phyloP scores from a whole-genome alignment of 2,797 vertebrate species.

The Rhinophrynus dorsalis region DNA sequence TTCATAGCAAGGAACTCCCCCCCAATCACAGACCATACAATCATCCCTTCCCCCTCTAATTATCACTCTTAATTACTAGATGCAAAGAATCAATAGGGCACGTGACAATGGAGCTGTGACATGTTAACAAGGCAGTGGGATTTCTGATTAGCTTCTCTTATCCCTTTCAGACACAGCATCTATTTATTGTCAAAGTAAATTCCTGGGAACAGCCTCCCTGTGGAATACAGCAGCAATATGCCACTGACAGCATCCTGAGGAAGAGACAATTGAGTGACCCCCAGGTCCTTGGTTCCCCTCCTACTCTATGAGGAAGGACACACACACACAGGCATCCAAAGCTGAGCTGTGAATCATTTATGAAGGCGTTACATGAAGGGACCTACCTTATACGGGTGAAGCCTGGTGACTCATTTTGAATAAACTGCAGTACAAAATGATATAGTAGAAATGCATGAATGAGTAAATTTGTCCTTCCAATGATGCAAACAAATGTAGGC shows the following conservation, averaged over 20 bases:
- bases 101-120: background rate
- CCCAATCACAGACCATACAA: background rate
- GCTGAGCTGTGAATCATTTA: background rate
- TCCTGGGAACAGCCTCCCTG: background rate
- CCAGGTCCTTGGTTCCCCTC: background rate
- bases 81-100: background rate
- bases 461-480: background rate
- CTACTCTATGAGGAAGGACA: background rate
- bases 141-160: background rate
- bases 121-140: background rate
- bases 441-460: background rate
- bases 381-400: background rate
- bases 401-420: background rate
- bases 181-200: background rate
- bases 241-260: background rate
- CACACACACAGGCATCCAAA: background rate
- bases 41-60: slow-evolving; percentile 3
- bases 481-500: background rate
- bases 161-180: background rate
- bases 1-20: too few species aligned
- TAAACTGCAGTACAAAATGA: background rate
- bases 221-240: background rate
- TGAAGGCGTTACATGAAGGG: background rate
- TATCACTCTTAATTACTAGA: background rate
- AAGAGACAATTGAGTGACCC: background rate